Conservation (phyloP, 2,888 invertebrate genomes). For the Notodonta dromedarius region DNA sequence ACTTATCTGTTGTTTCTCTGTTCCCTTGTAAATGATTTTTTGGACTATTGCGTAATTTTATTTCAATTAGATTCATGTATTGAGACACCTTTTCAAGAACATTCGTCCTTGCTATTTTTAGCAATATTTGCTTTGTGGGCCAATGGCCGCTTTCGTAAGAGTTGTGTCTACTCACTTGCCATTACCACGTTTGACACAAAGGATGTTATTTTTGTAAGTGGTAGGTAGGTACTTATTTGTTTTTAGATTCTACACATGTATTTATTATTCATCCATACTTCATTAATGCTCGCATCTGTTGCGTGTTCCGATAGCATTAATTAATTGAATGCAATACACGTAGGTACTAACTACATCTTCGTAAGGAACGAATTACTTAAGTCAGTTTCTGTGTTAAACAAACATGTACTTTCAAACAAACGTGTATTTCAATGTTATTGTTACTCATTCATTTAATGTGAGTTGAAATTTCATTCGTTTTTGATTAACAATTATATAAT, state of each 20-base stretch:
- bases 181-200: not conserved
- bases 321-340: conserved; percentile 27
- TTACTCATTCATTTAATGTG: too few relatives aligned
- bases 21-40: too few relatives aligned
- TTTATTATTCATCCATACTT: conserved; percentile 26
- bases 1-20: too few relatives aligned
- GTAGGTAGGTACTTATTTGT: conserved; percentile 26
- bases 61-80: not conserved
- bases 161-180: not conserved
- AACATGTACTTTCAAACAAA: not conserved
- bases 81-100: conserved; percentile 1
- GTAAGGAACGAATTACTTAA: conserved; percentile 12
- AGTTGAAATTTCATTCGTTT: too few relatives aligned
- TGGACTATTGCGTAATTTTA: not conserved
- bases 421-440: too few relatives aligned
- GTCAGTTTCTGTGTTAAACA: not conserved
- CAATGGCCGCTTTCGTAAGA: conserved; percentile 3
- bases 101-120: not conserved
- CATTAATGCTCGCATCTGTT: conserved; percentile 20
- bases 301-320: conserved; percentile 25
- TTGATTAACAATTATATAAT: too few relatives aligned
- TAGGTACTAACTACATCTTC: conserved; percentile 12
- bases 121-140: not conserved
- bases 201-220: not conserved
- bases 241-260: conserved; percentile 18